Evolutionary conservation across 1,140 invertebrate genomes (phyloP), one percentile per base, ranked within the genome.

Genomic region (Trichonephila clavipes): DNA sequence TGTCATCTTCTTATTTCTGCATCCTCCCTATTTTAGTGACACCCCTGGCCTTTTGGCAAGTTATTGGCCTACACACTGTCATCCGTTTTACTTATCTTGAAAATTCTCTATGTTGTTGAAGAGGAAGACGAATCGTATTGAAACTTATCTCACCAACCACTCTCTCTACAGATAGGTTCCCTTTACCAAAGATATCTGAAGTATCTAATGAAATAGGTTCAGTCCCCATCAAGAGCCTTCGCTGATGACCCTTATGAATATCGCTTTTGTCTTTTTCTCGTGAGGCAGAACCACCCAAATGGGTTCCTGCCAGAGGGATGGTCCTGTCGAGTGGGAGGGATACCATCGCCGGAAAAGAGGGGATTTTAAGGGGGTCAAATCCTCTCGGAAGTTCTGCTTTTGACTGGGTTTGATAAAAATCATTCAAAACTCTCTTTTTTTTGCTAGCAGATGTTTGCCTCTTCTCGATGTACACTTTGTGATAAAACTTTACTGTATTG

Each of bases 231-330:
- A 21, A 64, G 62, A 64, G 28, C 40, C 81, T 18, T 21, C 44
- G 0, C 40, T 83, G 81, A 83, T 83, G 81, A 58, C n/a, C n/a
- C 81, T 83, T 83, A 58, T 83, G 81, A 44, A 83, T 51, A 83
- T 51, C 51, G 40, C 44, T n/a, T 83, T 83, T 83, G 81, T 83
- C 81, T 83, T 83, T 8, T 14, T 12, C 21, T 21, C 34, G 19
- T 21, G 40, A 83, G 24, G 69, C 69, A 72, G 69, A 72, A 24
- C 69, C 69, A 72, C 69, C 69, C 69, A 34, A 72, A 72, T 72
- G 69, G 19, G 62, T 64, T 64, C 21, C 10, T 6, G 62, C 62
- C 62, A 64, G 62, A 72, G 69, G 24, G 14, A 72, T 72, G 28
- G 69, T 16, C n/a, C 18, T 83, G 40, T 83, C 81, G 8, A 83